A percentile compares a stretch with the other conserved stretches of the same genome.
These are phyloP conservation scores for Galeopsomyia nigrocyanea DNA, from an alignment of 2,888 invertebrate species.

Conservation along the genomic window DNA sequence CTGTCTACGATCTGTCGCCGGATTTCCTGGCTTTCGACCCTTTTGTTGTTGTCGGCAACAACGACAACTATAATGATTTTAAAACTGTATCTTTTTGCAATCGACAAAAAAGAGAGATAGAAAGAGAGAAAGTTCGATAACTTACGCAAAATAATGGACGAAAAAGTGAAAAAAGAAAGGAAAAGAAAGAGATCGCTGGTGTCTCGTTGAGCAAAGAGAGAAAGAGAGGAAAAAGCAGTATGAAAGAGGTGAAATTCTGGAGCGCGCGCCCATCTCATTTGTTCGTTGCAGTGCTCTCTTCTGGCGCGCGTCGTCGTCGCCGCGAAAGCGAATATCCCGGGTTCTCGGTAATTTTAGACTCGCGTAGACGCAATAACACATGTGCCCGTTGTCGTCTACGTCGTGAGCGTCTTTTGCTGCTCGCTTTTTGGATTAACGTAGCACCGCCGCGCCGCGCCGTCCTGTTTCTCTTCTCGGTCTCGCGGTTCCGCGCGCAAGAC, in stretches of 20 bases:
- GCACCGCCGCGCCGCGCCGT: background rate
- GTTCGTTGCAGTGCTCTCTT: slow-evolving; percentile 18
- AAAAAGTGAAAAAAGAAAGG: too few relatives aligned
- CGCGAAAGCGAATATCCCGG: background rate
- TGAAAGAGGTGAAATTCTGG: slow-evolving; percentile 9
- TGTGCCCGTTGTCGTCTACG: background rate
- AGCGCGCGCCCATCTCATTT: slow-evolving; percentile 31
- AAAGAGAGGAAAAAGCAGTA: slow-evolving; percentile 14
- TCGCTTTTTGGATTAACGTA: slow-evolving; percentile 27
- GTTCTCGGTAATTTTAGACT: slow-evolving; percentile 33
- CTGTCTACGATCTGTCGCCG: background rate
- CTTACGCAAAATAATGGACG: too few relatives aligned
- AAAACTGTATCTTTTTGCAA: too few relatives aligned
- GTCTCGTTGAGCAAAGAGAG: slow-evolving; percentile 3
- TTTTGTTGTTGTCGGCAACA: too few relatives aligned
- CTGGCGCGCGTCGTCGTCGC: slow-evolving; percentile 4
- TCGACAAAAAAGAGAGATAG: too few relatives aligned
- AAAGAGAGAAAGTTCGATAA: too few relatives aligned
- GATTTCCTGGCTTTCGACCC: background rate
- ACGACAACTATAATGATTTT: too few relatives aligned
- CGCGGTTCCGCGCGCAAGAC: slow-evolving; percentile 7
- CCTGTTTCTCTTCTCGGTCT: slow-evolving; percentile 12
- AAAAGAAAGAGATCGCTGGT: slow-evolving; percentile 6
- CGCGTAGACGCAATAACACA: slow-evolving; percentile 26
- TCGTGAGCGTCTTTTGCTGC: slow-evolving; percentile 4